A percentile compares a stretch with the other conserved stretches of the same genome.
Evolutionary conservation across 2,113 vertebrate species (phyloP).

Genomic region (Anas platyrhynchos): DNA sequence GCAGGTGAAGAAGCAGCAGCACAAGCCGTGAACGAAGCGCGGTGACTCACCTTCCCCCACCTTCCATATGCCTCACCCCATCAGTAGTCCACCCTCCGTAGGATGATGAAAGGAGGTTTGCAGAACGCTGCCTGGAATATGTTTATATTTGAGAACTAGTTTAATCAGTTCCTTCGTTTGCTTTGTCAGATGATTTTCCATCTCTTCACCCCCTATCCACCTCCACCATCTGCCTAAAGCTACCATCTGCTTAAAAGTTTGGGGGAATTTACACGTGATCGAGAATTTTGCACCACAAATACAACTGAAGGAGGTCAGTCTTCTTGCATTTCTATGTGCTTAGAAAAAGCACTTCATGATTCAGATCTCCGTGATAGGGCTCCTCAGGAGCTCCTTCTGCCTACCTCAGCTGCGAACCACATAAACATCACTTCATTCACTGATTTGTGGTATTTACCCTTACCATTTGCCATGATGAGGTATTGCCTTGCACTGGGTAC

Average conservation of each 20-base stretch:
- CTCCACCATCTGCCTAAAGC: not conserved
- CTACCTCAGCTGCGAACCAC: not conserved
- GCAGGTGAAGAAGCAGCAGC: not conserved
- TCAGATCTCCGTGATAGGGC: not conserved
- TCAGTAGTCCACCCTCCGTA: not conserved
- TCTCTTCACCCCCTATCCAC: not conserved
- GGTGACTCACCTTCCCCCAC: not conserved
- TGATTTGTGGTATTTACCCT: not conserved
- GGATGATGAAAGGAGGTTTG: not conserved
- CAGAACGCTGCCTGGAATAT: not conserved
- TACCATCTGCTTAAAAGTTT: not conserved
- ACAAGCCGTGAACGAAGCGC: not conserved
- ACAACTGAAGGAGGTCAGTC: not conserved
- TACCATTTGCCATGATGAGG: not conserved
- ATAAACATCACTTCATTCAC: not conserved
- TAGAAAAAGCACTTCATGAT: not conserved
- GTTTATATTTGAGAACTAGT: not conserved
- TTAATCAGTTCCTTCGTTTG: not conserved
- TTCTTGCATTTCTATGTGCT: not conserved
- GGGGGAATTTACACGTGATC: not conserved
- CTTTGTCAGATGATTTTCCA: conserved; percentile 9
- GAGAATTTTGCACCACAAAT: not conserved
- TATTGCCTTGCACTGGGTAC: not conserved
- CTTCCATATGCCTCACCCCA: not conserved
- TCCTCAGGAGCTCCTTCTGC: not conserved